phyloP scores from a whole-genome alignment of 2,113 vertebrate genomes.

The Spizaetus ornatus region DNA sequence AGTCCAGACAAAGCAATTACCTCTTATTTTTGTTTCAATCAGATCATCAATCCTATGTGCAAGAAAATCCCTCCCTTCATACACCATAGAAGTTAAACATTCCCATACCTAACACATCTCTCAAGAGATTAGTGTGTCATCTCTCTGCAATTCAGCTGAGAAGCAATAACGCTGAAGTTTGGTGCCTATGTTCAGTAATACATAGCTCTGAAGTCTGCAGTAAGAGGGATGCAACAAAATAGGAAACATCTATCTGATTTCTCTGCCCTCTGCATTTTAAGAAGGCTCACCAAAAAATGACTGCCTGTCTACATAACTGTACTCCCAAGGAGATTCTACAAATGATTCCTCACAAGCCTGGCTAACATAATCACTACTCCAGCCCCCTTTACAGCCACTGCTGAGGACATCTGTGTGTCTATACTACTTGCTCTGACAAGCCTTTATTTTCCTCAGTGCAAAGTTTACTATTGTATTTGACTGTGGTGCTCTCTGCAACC shows the following conservation, averaged over 20 bases:
- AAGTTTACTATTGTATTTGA: background rate
- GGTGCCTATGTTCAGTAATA: background rate
- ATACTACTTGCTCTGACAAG: background rate
- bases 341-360: background rate
- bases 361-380: background rate
- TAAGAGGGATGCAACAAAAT: background rate
- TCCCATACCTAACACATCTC: background rate
- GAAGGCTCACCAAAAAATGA: background rate
- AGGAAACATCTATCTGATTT: background rate
- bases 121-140: background rate
- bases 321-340: background rate
- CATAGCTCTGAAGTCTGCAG: background rate
- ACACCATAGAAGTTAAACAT: background rate
- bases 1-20: background rate
- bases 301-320: background rate
- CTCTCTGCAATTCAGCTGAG: background rate
- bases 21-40: background rate
- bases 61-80: background rate
- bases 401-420: background rate
- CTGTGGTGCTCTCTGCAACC: background rate
- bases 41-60: background rate
- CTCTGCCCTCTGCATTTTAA: background rate
- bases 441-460: background rate
- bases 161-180: accelerated
- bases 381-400: background rate